Evolutionary conservation across 1,140 invertebrate species (phyloP).

Genomic region (Drosophila nigrodunni): DNA sequence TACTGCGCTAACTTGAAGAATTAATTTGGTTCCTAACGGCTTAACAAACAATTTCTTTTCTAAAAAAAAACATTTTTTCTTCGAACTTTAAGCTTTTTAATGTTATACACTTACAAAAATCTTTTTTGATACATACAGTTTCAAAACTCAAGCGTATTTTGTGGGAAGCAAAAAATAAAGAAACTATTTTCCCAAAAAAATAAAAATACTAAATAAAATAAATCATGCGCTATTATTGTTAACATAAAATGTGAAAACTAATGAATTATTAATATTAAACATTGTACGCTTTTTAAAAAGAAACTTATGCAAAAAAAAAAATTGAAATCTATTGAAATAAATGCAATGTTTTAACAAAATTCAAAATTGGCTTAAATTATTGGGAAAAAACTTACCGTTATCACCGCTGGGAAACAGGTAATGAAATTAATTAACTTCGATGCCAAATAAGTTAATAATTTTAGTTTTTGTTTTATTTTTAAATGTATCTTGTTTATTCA

Average conservation of each 20-base stretch:
- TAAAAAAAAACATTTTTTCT: neutral
- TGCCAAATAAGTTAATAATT: neutral
- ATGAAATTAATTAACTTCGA: neutral
- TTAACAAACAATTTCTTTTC: neutral
- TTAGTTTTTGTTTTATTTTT: conserved; percentile 22
- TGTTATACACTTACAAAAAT: conserved; percentile 39
- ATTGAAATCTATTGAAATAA: conserved; percentile 42
- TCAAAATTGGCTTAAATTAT: neutral
- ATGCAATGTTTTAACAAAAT: conserved; percentile 34
- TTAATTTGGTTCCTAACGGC: no score
- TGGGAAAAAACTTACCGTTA: neutral
- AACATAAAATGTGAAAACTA: conserved; percentile 18
- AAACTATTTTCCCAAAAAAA: neutral
- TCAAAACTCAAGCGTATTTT: conserved; percentile 16
- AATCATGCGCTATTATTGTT: conserved; percentile 38
- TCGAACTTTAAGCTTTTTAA: conserved; percentile 34
- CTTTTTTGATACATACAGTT: conserved; percentile 39
- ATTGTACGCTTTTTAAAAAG: conserved; percentile 42
- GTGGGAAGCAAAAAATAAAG: conserved; percentile 10
- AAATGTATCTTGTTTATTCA: conserved; percentile 43
- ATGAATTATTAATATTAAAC: conserved; percentile 24
- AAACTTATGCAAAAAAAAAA: conserved; percentile 39
- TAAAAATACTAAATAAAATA: conserved; percentile 24
- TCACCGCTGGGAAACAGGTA: neutral
- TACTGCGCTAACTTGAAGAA: no score